phyloP scores from a whole-genome alignment of 2,888 invertebrate species.

The Shargacucullia verbasci region DNA sequence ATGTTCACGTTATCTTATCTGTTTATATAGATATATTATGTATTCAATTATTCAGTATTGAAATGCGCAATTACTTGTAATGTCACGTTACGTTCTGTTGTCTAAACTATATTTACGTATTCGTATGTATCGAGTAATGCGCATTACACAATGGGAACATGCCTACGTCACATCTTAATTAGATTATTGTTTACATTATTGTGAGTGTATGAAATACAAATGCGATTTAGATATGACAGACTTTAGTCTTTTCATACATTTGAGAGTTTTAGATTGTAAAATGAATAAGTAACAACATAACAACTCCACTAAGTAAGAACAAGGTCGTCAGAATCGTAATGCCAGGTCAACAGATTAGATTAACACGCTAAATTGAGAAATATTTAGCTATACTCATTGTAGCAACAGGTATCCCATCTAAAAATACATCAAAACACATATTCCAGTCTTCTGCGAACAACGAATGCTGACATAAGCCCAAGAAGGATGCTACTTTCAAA shows the following conservation, averaged over 20 bases:
- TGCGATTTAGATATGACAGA: not conserved
- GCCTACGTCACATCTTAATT: constrained; percentile 38
- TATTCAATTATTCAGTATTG: constrained; percentile 65
- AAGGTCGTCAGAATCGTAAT: constrained; percentile 47
- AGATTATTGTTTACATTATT: constrained; percentile 34
- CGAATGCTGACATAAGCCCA: constrained; percentile 12
- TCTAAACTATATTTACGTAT: constrained; percentile 36
- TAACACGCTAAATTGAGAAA: constrained; percentile 50
- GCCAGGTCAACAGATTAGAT: constrained; percentile 57
- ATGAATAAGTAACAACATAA: constrained; percentile 24
- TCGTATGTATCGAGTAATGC: constrained; percentile 16
- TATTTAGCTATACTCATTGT: constrained; percentile 26
- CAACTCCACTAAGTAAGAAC: constrained; percentile 6
- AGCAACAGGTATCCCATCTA: constrained; percentile 2
- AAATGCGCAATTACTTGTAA: constrained; percentile 66
- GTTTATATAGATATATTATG: constrained; percentile 62
- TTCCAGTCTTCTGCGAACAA: constrained; percentile 1
- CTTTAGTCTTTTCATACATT: constrained; percentile 4
- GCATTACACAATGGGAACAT: constrained; percentile 28
- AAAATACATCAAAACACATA: constrained; percentile 18
- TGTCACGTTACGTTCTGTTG: constrained; percentile 35
- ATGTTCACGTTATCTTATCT: constrained; percentile 67
- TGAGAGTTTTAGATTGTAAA: constrained; percentile 5
- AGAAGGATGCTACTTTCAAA: constrained; percentile 26
- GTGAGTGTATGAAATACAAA: constrained; percentile 18